Base-by-base conservation (phyloP, 2,888 invertebrate genomes). In the Rhopalosiphum nymphaeae region DNA sequence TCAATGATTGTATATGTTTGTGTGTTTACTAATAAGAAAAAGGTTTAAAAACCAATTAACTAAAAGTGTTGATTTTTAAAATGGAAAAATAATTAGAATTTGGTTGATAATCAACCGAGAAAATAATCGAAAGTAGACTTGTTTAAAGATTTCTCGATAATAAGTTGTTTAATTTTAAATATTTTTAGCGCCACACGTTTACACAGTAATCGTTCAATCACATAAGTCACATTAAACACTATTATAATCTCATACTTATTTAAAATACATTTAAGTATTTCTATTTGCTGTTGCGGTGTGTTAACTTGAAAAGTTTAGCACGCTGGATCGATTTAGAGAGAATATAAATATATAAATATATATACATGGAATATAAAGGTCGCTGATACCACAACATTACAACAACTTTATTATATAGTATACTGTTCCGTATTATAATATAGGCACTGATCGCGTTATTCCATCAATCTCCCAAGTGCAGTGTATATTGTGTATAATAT, bases 381-480 rank as follows among this genome's bases (percentile, higher is more conserved):
- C 86, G 86, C 46, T 26, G 86, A 46, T 86, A 86, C 46, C 36
- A 78, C 67, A 67, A 46, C 85, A 86, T 44, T 67, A 67, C 78
- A 36, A 78, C 78, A 78, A 78, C 78, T 78, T 78, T 78, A 78
- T 86, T 86, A 86, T 26, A 53, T 21, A 88, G 36, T 53, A 16
- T 36, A 25, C 78, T 26, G 53, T 53, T 44, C 36, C 36, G 1
- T n/a, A 53, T n/a, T n/a, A 78, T 78, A 78, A 53, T n/a, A 36
- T 46, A 53, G 25, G n/a, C n/a, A 67, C 90, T 57, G 29, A 57
- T 89, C 42, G 49, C 11, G 36, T 49, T 78, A 78, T 91, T 53
- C 49, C 91, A 91, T 91, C 67, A 91, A 91, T 78, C 49, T 90
- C 67, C 36, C 25, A 21, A 21, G n/a, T 44, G 89, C n/a, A 44